Conservation (phyloP, 2,888 invertebrate species). For the Hemithea aestivaria region DNA sequence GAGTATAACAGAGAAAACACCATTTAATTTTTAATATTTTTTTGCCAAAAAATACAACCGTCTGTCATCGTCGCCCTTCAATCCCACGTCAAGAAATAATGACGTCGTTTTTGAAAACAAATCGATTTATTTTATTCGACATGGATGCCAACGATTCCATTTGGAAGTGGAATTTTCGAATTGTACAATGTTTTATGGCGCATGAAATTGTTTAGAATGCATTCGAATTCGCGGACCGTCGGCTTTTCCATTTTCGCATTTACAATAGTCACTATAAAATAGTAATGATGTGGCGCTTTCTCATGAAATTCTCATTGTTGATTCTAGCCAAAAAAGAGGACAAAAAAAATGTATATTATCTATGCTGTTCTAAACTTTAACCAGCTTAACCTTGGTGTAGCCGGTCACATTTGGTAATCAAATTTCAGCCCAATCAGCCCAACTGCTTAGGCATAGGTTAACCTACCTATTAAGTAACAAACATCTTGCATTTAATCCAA, state of each 20-base stretch:
- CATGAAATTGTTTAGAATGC: conserved; percentile 72
- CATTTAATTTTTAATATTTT: conserved; percentile 24
- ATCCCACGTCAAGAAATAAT: conserved; percentile 61
- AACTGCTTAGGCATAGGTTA: conserved; percentile 37
- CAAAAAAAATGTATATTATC: no score
- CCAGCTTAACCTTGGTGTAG: no score
- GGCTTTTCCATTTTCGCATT: conserved; percentile 71
- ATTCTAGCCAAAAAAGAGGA: no score
- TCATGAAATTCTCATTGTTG: conserved; percentile 33
- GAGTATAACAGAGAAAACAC: conserved; percentile 7
- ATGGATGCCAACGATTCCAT: conserved; percentile 63
- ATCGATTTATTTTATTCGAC: conserved; percentile 76
- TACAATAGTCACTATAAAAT: conserved; percentile 65
- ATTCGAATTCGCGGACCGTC: conserved; percentile 48
- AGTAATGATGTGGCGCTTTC: conserved; percentile 43
- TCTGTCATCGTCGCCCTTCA: conserved; percentile 51
- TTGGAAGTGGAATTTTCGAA: conserved; percentile 50
- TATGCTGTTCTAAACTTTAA: no score
- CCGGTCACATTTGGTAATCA: no score
- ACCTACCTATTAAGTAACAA: no score
- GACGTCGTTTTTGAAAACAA: conserved; percentile 67
- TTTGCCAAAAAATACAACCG: conserved; percentile 42
- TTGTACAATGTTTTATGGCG: conserved; percentile 69
- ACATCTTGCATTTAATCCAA: no score
- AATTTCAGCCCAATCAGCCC: conserved; percentile 8